phyloP scores from a whole-genome alignment of 2,888 invertebrate species.

The Erebia ligea region DNA sequence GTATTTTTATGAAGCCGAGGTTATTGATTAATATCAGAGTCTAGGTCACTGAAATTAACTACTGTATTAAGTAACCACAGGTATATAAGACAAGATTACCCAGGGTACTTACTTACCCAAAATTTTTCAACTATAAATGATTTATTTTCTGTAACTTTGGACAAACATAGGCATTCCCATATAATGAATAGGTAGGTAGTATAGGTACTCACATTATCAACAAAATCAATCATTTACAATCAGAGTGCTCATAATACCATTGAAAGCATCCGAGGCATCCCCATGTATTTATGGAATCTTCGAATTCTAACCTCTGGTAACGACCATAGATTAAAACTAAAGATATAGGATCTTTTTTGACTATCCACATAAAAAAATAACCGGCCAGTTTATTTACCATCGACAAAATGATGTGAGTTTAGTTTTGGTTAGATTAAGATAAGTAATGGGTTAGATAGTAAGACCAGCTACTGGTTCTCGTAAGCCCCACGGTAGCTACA shows the following conservation, averaged over 20 bases:
- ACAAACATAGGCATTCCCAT: conserved; percentile 1
- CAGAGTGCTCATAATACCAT: conserved; percentile 30
- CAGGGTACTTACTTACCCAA: too few relatives aligned
- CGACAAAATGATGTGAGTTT: conserved; percentile 69
- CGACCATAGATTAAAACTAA: conserved; percentile 57
- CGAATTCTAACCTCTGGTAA: conserved; percentile 69
- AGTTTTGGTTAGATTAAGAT: conserved; percentile 62
- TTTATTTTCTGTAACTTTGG: conserved; percentile 9
- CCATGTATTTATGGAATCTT: conserved; percentile 55
- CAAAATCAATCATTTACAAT: conserved; percentile 34
- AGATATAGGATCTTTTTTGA: conserved; percentile 55
- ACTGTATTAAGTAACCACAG: too few relatives aligned
- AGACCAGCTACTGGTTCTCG: conserved; percentile 73
- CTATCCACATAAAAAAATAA: conserved; percentile 61
- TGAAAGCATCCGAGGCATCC: conserved; percentile 63
- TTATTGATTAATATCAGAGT: too few relatives aligned
- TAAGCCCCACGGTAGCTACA: conserved; percentile 59
- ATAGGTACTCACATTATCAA: conserved; percentile 18
- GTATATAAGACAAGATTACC: too few relatives aligned
- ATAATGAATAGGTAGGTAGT: conserved; percentile 11
- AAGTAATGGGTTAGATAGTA: conserved; percentile 71
- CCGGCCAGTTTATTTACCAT: conserved; percentile 66
- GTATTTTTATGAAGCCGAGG: too few relatives aligned
- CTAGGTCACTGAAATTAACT: too few relatives aligned
- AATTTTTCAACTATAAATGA: neutral